Evolutionary conservation across 2,113 vertebrate species (phyloP), one percentile per base, ranked within the genome.

Genomic region (Grantiella picta): DNA sequence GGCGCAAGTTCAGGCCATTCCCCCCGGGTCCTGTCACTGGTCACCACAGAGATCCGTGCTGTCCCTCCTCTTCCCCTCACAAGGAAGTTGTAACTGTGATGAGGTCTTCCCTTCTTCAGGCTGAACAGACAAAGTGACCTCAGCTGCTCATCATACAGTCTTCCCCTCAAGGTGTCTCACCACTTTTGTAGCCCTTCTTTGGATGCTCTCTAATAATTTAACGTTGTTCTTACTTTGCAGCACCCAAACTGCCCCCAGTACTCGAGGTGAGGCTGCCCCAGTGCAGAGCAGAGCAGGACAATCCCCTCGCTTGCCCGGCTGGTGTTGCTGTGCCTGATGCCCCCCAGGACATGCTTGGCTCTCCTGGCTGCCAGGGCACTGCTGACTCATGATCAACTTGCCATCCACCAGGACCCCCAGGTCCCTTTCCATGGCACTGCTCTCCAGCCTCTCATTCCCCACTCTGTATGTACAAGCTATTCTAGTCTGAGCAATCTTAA

Each of bases 341-440:
- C 2, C 36, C 28, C 13, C 40, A 63, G 63, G 63, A 20, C n/a
- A 77, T 0, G 1, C 1, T 1, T 68, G 63, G 4, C 47, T 4
- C 40, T 76, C 25, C 40, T 82, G 87, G 79, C 54, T 76, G 61
- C 40, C 79, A 36, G 54, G 70, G 29, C 70, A 54, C 61, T 60
- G 61, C 47, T 82, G 63, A 0, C n/a, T 40, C 8, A 0, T 1
- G 28, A 18, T 31, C 45, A 68, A 1, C n/a, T 68, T 19, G n/a
- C 3, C 11, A 9, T 0, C 0, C 0, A 61, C 14, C 70, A 76
- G 47, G n/a, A 49, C 1, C 4, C 12, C 17, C 47, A 40, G 8
- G 4, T 42, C 6, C 22, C 31, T 54, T 77, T 56, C 12, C 0
- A 0, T 4, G 8, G 22, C 15, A 9, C 17, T 77, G 12, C 56